Evolutionary conservation across 2,113 vertebrate species (phyloP), one percentile per base, ranked within the genome.

Genomic region (Machaerirhynchus nigripectus): DNA sequence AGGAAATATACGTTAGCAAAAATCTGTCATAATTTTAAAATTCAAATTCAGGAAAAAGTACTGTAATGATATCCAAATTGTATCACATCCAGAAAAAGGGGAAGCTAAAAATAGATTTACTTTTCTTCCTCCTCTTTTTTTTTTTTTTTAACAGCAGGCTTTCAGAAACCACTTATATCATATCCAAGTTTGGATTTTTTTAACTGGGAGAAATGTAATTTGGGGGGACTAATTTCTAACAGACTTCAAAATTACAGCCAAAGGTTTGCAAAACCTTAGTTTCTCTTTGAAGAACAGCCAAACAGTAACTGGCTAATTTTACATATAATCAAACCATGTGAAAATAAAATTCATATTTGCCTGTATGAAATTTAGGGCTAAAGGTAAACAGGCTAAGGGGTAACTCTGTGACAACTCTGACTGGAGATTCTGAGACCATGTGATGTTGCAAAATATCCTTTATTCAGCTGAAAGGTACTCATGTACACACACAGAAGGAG

Each of bases 71-170:
- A 92, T n/a, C 27, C 22, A 13, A 52, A 75, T 75, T n/a, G 13
- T 57, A 82, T 49, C 67, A 46, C 35, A 59, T 33, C 39, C 33
- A 95, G 30, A 70, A 95, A 96, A 95, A 81, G 18, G 15, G 67
- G 35, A 89, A 89, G 50, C 60, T 56, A 84, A 65, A 94, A 65
- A 28, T n/a, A 12, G 6, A 77, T 75, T 78, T 59, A 18, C 10
- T 13, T 46, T 77, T 56, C 64, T 40, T 5, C 2, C 7, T 1
- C 6, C 7, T 15, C 10, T 59, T 23, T 28, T 17, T 13, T 20
- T 44, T 27, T 46, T 59, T 60, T 57, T 23, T 31, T 1, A 71
- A 53, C 6, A 56, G 31, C 31, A 77, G 18, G 33, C 15, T 60
- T 12, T 68, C 67, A 61, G 52, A 87, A 91, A 69, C 20, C 7